Conservation (phyloP, 2,113 vertebrate species). For the Passer domesticus region DNA sequence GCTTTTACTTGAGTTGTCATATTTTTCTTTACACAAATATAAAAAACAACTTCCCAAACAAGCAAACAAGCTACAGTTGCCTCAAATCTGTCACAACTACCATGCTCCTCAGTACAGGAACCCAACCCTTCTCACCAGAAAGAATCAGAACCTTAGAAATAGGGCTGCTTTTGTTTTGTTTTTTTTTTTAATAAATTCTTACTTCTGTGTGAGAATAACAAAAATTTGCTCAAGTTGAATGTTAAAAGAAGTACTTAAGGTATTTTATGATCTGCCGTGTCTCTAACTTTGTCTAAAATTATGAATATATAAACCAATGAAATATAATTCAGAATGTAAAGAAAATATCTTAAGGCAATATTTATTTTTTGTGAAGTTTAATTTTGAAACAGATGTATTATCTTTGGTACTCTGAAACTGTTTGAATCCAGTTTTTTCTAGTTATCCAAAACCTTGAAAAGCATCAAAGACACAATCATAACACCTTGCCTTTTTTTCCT, state of each 20-base stretch:
- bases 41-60: not conserved
- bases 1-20: not conserved
- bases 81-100: not conserved
- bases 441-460: not conserved
- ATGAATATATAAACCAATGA: not conserved
- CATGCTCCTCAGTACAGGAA: accelerated
- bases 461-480: not conserved
- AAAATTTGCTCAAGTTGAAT: not conserved
- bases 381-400: not conserved
- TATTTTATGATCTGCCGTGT: not conserved
- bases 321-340: not conserved
- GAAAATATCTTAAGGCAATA: not conserved
- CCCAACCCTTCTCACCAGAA: not conserved
- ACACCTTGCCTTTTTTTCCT: not conserved
- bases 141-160: not conserved
- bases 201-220: not conserved
- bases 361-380: not conserved
- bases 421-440: not conserved
- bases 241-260: not conserved
- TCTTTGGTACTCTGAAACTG: not conserved
- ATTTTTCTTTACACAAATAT: not conserved
- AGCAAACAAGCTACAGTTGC: not conserved
- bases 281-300: not conserved
- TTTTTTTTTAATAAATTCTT: not conserved
- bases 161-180: accelerated